Conservation (phyloP, 2,888 invertebrate genomes). For the Agonopterix arenella region DNA sequence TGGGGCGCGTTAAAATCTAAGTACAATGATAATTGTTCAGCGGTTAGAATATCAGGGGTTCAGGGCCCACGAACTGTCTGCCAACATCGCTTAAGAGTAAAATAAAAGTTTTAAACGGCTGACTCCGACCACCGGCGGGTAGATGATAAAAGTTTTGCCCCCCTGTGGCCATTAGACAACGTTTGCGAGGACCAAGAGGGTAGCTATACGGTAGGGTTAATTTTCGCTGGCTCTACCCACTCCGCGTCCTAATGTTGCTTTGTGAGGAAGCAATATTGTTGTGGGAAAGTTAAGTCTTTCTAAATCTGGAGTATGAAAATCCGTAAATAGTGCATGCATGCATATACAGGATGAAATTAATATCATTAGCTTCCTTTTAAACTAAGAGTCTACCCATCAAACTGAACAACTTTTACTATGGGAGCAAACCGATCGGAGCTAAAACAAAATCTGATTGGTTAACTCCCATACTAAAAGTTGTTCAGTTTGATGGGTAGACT, state of each 20-base stretch:
- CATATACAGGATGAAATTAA: no score
- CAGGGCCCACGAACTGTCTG: conserved; percentile 13
- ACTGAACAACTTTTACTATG: no score
- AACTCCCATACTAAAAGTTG: no score
- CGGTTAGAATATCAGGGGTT: conserved; percentile 14
- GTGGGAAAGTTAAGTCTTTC: no score
- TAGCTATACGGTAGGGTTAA: conserved; percentile 15
- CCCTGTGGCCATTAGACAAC: conserved; percentile 32
- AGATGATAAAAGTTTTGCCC: conserved; percentile 48
- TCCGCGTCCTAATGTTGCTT: neutral
- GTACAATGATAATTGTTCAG: conserved; percentile 13
- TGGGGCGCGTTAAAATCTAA: conserved; percentile 5
- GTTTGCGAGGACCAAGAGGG: conserved; percentile 27
- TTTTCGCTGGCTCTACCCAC: conserved; percentile 14
- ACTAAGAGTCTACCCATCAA: no score
- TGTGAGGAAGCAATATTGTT: no score
- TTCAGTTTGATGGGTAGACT: no score
- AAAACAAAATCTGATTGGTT: no score
- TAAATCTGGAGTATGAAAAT: no score
- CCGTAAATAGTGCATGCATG: no score
- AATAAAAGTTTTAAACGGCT: conserved; percentile 43
- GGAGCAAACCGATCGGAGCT: no score
- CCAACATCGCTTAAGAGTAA: conserved; percentile 30
- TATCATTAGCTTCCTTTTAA: no score
- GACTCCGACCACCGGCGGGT: conserved; percentile 23